phyloP scores from a whole-genome alignment of 2,797 vertebrate species.

The Myotis myotis region DNA sequence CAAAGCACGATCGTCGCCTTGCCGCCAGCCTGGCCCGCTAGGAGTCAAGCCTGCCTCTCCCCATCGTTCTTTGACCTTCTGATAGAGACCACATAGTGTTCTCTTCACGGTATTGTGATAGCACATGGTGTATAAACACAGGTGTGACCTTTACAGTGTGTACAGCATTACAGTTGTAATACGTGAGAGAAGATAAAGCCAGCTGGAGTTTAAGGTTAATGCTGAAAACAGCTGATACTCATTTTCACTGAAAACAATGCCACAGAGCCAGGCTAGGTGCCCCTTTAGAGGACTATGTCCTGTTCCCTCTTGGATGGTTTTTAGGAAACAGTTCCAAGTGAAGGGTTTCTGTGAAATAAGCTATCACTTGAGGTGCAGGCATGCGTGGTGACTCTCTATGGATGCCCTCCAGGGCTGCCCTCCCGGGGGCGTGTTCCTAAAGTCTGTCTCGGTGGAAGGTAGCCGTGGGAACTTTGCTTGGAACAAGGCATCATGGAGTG shows the following conservation, averaged over 20 bases:
- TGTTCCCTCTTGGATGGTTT: neutral
- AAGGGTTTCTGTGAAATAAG: neutral
- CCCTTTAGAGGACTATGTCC: neutral
- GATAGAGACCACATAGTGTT: conserved; percentile 40
- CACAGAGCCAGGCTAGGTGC: neutral
- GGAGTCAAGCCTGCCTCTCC: conserved; percentile 38
- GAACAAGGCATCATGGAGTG: neutral
- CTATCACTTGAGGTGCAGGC: neutral
- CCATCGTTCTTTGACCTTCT: conserved; percentile 24
- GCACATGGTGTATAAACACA: conserved; percentile 55
- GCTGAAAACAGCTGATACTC: neutral
- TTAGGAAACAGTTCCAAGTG: neutral
- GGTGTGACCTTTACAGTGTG: conserved; percentile 51
- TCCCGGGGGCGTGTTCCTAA: neutral
- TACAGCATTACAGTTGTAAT: neutral
- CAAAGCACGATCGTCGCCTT: neutral
- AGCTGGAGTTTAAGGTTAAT: conserved; percentile 64
- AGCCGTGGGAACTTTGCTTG: too few species aligned
- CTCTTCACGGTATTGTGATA: conserved; percentile 51
- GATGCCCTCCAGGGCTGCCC: neutral
- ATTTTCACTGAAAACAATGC: conserved; percentile 19
- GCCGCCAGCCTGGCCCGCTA: neutral
- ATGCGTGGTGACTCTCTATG: neutral
- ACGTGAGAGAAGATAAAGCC: conserved; percentile 62
- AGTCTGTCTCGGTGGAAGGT: neutral